These are phyloP conservation scores for crab-eating macaque (Macaca fascicularis) DNA, from an alignment of 2,113 vertebrate species.

Conservation along the genomic window DNA sequence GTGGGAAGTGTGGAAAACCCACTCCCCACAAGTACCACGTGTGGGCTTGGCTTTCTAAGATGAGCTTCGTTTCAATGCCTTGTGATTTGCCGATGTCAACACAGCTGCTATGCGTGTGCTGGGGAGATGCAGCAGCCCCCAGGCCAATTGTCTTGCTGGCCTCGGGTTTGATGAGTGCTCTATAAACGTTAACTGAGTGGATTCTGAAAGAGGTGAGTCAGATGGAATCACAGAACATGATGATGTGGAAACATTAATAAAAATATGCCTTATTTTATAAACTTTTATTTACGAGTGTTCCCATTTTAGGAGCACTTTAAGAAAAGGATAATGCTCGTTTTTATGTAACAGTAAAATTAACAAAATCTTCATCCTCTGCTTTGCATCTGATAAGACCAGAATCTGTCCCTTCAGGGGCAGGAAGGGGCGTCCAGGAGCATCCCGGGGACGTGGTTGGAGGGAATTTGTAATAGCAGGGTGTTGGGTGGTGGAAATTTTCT, in stretches of 20 bases:
- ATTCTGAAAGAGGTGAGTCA: too few relatives aligned
- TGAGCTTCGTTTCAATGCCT: not conserved
- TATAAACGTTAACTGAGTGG: fast-evolving
- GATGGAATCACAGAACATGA: not conserved
- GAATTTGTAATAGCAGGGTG: not conserved
- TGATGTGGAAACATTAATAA: not conserved
- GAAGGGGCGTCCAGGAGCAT: fast-evolving
- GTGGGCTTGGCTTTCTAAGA: fast-evolving
- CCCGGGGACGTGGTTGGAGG: too few relatives aligned
- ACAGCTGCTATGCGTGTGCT: not conserved
- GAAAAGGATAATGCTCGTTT: not conserved
- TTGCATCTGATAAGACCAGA: not conserved
- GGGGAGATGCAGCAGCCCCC: fast-evolving
- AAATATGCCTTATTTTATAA: not conserved
- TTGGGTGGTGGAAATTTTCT: not conserved
- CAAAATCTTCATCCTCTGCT: not conserved
- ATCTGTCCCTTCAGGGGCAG: not conserved
- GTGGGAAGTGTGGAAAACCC: too few relatives aligned
- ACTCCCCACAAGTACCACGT: not conserved
- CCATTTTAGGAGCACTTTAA: not conserved
- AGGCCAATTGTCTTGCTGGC: fast-evolving
- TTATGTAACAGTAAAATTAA: not conserved
- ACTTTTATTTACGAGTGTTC: not conserved
- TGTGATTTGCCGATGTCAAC: fast-evolving
- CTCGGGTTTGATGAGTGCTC: fast-evolving